Evolutionary conservation across 1,140 invertebrate species (phyloP), one percentile per base, ranked within the genome.

Genomic region (Nasonia longicornis): DNA sequence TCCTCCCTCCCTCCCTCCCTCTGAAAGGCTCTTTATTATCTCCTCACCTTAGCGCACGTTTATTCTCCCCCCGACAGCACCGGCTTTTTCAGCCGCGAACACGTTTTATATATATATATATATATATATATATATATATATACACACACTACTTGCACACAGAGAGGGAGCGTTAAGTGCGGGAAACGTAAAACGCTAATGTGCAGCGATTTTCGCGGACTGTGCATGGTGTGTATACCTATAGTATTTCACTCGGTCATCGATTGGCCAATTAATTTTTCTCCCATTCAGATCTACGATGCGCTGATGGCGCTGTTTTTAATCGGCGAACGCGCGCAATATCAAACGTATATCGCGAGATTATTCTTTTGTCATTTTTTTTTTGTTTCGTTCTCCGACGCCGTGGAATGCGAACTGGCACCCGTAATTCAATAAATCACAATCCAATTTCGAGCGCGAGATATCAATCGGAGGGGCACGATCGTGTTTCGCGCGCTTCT

Each of bases 21-120:
- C 72, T 74, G 79, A 80, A 75, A 80, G 71, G 35, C 79, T 80
- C 79, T 80, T 80, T 76, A 78, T 82, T 82, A 74, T 72, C 63
- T 82, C 52, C 73, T 80, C 72, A 80, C 72, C 66, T 80, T 73
- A 73, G 69, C 52, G 42, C 16, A 38, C 58, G 3, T 75, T 52
- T 69, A 20, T 67, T 48, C 26, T 35, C 31, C 70, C 69, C 70
- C 12, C 70, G 38, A 20, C 29, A 45, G 38, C 70, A n/a, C 67
- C 67, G 20, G n/a, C 10, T 76, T 76, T 76, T 76, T 58, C n/a
- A 22, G 12, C 31, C 4, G 26, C 22, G 29, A 69, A 20, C 26
- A 2, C 11, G 26, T 2, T 1, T 6, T 42, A 42, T 42, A 26
- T 26, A 26, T 26, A 26, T 26, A 26, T 16, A 4, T n/a, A n/a